Evolutionary conservation across 2,888 invertebrate species (phyloP).

Genomic region (Carabus problematicus): DNA sequence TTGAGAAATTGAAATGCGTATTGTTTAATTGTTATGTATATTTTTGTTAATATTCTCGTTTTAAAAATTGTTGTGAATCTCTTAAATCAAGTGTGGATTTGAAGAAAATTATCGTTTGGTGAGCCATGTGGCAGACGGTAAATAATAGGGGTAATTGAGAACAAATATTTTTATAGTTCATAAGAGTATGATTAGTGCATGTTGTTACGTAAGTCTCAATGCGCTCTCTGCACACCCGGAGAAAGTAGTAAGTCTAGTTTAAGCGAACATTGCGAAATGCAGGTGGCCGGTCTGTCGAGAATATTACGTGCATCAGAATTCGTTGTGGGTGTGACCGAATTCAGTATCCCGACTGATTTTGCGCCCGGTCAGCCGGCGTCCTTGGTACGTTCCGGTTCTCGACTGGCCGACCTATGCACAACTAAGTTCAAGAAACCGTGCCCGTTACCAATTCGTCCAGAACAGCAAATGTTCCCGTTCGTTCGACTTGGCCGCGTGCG

Average conservation of each 20-base stretch:
- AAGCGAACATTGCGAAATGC: constrained; percentile 50
- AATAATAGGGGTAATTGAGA: constrained; percentile 51
- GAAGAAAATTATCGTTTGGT: constrained; percentile 16
- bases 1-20: constrained; percentile 12
- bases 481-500: constrained; percentile 28
- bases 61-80: constrained; percentile 17
- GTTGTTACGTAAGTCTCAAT: constrained; percentile 33
- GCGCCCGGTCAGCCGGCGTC: constrained; percentile 37
- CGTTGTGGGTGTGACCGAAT: constrained; percentile 41
- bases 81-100: constrained; percentile 13
- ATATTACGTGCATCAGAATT: constrained; percentile 33
- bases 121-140: constrained; percentile 50
- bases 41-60: constrained; percentile 19
- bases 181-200: constrained; percentile 19
- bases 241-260: constrained; percentile 55
- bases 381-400: constrained; percentile 43
- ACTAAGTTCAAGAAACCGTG: constrained; percentile 42
- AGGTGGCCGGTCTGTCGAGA: constrained; percentile 23
- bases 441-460: constrained; percentile 40
- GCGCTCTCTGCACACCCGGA: constrained; percentile 41
- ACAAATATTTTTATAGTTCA: constrained; percentile 30
- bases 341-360: constrained; percentile 37
- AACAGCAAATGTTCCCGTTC: constrained; percentile 35
- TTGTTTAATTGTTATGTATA: constrained; percentile 25
- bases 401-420: constrained; percentile 38